Conservation (phyloP, 64 coral and sea anemone species). For the Trachythela sp. region DNA sequence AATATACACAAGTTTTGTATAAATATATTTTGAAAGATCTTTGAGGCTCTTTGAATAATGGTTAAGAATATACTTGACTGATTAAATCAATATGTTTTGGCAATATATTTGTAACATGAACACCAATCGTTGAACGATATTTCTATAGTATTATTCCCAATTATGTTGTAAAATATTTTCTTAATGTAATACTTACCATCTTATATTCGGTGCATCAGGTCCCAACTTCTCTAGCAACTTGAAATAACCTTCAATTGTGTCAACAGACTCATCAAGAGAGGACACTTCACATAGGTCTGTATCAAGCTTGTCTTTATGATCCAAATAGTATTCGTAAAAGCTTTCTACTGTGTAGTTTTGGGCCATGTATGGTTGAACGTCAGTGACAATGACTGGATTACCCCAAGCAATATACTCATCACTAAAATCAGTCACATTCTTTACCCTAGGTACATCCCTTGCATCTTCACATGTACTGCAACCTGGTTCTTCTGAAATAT, state of each 20-base stretch:
- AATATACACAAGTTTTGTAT: no score
- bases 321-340: not conserved
- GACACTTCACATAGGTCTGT: constrained; percentile 5
- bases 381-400: constrained; percentile 9
- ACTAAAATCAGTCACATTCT: not conserved
- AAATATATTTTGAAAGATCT: no score
- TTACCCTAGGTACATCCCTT: not conserved
- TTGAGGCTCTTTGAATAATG: no score
- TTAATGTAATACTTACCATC: not conserved
- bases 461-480: not conserved
- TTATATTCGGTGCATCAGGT: not conserved
- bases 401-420: not conserved
- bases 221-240: not conserved
- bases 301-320: not conserved
- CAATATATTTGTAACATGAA: no score
- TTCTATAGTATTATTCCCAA: no score
- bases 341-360: not conserved
- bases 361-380: not conserved
- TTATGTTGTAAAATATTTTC: no score
- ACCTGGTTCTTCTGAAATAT: not conserved
- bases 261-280: not conserved
- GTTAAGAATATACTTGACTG: no score
- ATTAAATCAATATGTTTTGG: no score
- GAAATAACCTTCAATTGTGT: not conserved
- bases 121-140: no score